These are phyloP conservation scores for Hippocampus mohnikei DNA, from an alignment of 2,113 vertebrate species.

Conservation along the genomic window DNA sequence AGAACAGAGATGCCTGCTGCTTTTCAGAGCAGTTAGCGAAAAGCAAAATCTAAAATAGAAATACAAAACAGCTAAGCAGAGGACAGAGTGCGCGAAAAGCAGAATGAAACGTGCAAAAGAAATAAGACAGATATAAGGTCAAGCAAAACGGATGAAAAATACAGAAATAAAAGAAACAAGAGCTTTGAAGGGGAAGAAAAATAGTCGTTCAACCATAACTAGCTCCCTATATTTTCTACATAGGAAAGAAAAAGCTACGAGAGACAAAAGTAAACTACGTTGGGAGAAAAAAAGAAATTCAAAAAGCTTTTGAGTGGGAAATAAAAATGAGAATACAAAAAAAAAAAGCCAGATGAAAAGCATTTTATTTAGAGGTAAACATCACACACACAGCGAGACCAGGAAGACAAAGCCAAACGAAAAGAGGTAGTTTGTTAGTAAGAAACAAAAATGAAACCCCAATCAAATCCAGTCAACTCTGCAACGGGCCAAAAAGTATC, in stretches of 20 bases:
- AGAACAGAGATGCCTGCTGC: neutral
- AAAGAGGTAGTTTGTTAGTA: slow-evolving; percentile 71
- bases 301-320: neutral
- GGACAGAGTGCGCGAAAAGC: neutral
- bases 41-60: neutral
- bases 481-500: neutral
- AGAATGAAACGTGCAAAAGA: neutral
- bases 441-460: slow-evolving; percentile 19
- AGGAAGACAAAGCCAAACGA: slow-evolving; percentile 10
- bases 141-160: neutral
- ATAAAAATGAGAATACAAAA: slow-evolving; percentile 9
- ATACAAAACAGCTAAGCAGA: slow-evolving; percentile 4
- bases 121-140: neutral
- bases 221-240: neutral
- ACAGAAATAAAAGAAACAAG: neutral
- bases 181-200: neutral
- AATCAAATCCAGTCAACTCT: slow-evolving; percentile 26
- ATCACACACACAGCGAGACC: slow-evolving; percentile 42
- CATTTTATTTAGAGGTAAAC: slow-evolving; percentile 54
- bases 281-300: neutral
- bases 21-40: neutral
- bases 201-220: neutral
- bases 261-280: neutral
- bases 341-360: slow-evolving; percentile 15
- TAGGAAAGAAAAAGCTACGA: neutral